A percentile compares a stretch with the other conserved stretches of the same genome.
These are phyloP conservation scores for Rutilus rutilus DNA, from an alignment of 2,113 vertebrate genomes.

Conservation along the genomic window DNA sequence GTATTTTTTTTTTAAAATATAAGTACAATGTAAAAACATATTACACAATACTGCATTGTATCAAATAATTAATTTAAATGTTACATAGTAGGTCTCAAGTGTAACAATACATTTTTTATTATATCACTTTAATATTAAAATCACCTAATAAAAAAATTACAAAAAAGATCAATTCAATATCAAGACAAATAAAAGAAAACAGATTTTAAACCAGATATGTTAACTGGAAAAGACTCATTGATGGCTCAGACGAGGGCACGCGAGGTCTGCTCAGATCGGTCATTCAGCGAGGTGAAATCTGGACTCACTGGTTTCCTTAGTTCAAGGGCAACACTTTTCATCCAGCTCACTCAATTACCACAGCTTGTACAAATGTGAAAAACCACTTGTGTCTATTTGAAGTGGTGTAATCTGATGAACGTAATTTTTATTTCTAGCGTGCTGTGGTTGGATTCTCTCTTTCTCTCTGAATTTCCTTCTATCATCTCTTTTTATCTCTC, in stretches of 20 bases:
- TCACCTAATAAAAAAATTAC: background rate
- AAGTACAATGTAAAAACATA: too few species aligned
- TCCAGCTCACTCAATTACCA: conserved; percentile 33
- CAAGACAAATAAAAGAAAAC: background rate
- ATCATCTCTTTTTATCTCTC: conserved; percentile 43
- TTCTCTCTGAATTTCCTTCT: conserved; percentile 25
- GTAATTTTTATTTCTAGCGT: conserved; percentile 37
- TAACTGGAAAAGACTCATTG: background rate
- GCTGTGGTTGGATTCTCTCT: conserved; percentile 23
- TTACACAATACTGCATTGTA: too few species aligned
- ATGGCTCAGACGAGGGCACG: background rate
- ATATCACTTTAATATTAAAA: background rate
- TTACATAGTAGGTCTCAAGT: too few species aligned
- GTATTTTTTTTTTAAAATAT: too few species aligned
- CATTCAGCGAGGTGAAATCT: background rate
- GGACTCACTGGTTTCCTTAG: conserved; percentile 22
- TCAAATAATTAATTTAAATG: too few species aligned
- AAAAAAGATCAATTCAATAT: background rate
- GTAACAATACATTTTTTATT: too few species aligned
- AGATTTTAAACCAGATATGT: background rate
- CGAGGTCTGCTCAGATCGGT: background rate
- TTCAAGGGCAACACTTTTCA: conserved; percentile 41
- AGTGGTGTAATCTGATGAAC: conserved; percentile 44
- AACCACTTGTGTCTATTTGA: conserved; percentile 46
- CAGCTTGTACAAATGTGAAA: conserved; percentile 40